These are phyloP conservation scores for Drosophila diplacantha DNA, from an alignment of 2,888 invertebrate species.

Conservation along the genomic window DNA sequence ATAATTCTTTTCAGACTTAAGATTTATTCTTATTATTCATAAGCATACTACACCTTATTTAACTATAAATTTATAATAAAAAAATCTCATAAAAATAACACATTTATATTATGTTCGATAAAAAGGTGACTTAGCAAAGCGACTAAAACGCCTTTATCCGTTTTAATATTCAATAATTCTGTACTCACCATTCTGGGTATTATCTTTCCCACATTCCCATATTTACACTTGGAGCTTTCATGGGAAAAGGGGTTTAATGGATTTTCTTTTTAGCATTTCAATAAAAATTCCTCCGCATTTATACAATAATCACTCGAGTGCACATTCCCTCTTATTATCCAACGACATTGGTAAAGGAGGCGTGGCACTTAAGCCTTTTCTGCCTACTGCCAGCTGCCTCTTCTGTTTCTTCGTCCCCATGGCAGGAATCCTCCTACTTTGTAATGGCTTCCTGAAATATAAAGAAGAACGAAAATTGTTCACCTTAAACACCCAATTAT, in stretches of 20 bases:
- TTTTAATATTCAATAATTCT: background rate
- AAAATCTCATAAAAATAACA: no score
- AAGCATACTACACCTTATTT: no score
- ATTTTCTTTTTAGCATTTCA: constrained; percentile 11
- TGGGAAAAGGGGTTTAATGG: constrained; percentile 4
- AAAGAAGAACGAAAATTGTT: constrained; percentile 43
- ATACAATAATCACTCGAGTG: constrained; percentile 23
- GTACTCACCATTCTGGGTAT: constrained; percentile 1
- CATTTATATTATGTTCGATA: no score
- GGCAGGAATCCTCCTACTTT: constrained; percentile 14
- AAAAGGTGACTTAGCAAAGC: background rate
- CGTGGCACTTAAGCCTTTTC: constrained; percentile 51
- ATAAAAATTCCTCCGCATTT: constrained; percentile 19
- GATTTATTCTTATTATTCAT: no score
- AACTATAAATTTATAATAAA: no score
- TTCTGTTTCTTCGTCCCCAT: background rate
- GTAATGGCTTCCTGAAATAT: constrained; percentile 52
- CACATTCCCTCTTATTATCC: constrained; percentile 21
- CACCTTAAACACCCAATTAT: constrained; percentile 67
- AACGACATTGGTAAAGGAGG: constrained; percentile 11
- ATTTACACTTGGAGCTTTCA: no score
- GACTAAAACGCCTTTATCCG: background rate
- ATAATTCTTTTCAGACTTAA: no score
- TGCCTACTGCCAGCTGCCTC: background rate
- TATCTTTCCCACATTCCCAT: background rate